Evolutionary conservation across 1,140 invertebrate species (phyloP).

Genomic region (Hirudo medicinalis): DNA sequence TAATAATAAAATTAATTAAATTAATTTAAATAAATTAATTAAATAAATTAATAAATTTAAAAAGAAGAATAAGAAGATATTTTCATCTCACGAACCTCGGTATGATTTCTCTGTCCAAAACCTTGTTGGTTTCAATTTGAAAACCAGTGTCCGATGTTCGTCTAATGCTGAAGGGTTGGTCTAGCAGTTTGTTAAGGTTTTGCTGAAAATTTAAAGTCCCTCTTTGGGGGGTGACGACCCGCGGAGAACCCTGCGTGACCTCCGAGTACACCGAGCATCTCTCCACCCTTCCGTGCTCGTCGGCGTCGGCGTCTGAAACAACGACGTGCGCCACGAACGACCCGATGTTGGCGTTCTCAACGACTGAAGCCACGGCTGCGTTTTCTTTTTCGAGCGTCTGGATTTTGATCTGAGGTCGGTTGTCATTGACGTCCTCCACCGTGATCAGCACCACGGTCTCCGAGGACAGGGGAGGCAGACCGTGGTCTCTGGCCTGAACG

Average conservation of each 20-base stretch:
- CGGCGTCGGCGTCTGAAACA: background rate
- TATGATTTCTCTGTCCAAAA: background rate
- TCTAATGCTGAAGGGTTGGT: background rate
- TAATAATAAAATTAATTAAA: background rate
- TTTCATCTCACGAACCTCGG: background rate
- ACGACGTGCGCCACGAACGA: constrained; percentile 8
- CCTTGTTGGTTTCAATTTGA: constrained; percentile 4
- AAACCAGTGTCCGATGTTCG: background rate
- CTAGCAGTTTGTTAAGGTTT: background rate
- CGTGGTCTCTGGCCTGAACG: constrained; percentile 13
- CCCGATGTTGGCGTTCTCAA: background rate
- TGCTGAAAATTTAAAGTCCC: background rate
- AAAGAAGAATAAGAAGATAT: background rate
- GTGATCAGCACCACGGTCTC: constrained; percentile 11
- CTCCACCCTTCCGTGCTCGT: background rate
- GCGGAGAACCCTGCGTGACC: background rate
- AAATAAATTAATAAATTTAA: background rate
- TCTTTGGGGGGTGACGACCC: background rate
- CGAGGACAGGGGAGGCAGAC: background rate
- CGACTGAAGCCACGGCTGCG: background rate
- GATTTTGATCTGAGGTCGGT: constrained; percentile 11
- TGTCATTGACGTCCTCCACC: constrained; percentile 22
- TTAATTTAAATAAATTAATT: constrained; percentile 1
- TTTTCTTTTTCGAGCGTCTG: constrained; percentile 8
- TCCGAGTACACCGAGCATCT: background rate